phyloP scores from a whole-genome alignment of 2,888 invertebrate species.

The Ennomos fuscantarius region DNA sequence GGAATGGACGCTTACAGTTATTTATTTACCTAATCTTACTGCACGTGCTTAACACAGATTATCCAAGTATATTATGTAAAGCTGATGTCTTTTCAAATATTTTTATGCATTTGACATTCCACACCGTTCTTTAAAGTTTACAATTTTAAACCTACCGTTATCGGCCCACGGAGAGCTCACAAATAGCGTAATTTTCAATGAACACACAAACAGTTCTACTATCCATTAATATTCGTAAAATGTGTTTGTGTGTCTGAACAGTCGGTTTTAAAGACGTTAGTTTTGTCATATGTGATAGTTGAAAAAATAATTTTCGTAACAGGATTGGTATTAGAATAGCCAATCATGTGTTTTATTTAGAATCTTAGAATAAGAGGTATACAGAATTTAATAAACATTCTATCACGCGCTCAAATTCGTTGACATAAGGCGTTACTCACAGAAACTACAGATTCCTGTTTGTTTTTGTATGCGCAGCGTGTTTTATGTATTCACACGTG shows the following conservation, averaged over 20 bases:
- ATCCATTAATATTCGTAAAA: constrained; percentile 19
- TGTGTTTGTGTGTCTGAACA: constrained; percentile 5
- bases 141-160: constrained; percentile 28
- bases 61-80: constrained; percentile 15
- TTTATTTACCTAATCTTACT: not conserved
- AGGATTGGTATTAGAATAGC: too few relatives aligned
- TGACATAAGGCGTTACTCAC: constrained; percentile 1
- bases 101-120: constrained; percentile 22
- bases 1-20: not conserved
- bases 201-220: constrained; percentile 27
- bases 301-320: too few relatives aligned
- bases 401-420: not conserved
- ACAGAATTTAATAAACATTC: too few relatives aligned
- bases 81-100: constrained; percentile 13
- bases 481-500: constrained; percentile 32
- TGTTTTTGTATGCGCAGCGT: constrained; percentile 29
- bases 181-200: constrained; percentile 37
- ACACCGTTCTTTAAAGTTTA: constrained; percentile 19
- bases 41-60: constrained; percentile 1
- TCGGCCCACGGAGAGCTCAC: constrained; percentile 26
- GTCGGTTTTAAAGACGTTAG: too few relatives aligned
- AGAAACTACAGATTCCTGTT: constrained; percentile 14
- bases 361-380: too few relatives aligned
- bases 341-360: too few relatives aligned
- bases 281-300: too few relatives aligned